Percentiles rank a stretch among this genome's conserved stretches.
phyloP scores from a whole-genome alignment of 35 echinoderm and acorn worm genomes.

The Ptychodera flava region DNA sequence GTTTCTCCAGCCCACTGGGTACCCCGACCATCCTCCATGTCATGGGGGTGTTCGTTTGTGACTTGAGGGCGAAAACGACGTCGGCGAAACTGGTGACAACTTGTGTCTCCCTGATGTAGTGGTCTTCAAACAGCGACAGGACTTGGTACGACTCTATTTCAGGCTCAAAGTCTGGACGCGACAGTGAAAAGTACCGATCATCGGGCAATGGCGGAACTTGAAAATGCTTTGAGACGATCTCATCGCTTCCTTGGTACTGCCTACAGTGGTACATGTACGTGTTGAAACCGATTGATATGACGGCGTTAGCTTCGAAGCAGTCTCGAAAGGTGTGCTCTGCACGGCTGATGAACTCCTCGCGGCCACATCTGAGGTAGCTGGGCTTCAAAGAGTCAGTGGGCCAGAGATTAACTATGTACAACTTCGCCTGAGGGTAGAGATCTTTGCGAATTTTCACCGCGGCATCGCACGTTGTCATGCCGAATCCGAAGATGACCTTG shows the following conservation, averaged over 20 bases:
- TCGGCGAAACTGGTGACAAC: background rate
- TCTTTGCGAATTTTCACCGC: background rate
- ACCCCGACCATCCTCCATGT: background rate
- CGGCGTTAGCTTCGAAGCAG: background rate
- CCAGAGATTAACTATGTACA: background rate
- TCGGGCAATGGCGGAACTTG: background rate
- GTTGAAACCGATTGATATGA: background rate
- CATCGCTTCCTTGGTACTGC: background rate
- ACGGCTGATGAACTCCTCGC: background rate
- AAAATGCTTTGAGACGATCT: background rate
- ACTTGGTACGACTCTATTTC: background rate
- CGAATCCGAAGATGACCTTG: background rate
- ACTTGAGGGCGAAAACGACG: background rate
- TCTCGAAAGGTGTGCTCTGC: background rate
- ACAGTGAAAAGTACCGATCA: background rate
- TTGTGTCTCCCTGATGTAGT: background rate
- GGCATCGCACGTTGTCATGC: background rate
- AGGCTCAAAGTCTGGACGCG: background rate
- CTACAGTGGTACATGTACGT: background rate
- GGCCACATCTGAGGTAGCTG: background rate
- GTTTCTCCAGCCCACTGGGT: background rate
- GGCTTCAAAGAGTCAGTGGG: background rate
- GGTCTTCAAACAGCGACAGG: background rate
- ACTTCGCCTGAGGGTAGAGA: background rate
- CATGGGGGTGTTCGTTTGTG: background rate